A percentile compares a stretch with the other conserved stretches of the same genome.
These are phyloP conservation scores for Vannuccia rotundouncinata DNA, from an alignment of 2,888 invertebrate species.

Conservation along the genomic window DNA sequence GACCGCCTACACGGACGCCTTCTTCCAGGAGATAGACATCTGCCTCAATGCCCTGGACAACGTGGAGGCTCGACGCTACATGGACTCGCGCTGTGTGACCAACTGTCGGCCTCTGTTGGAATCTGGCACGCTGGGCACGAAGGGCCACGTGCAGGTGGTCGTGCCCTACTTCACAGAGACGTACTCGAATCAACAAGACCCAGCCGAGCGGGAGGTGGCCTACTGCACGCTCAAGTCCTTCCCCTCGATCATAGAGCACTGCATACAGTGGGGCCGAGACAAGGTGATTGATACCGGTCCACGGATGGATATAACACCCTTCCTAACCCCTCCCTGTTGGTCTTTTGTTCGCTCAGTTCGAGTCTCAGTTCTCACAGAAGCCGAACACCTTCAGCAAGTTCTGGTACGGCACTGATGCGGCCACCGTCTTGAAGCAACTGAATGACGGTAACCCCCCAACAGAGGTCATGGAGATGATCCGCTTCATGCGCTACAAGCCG, in stretches of 20 bases:
- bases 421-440: constrained; percentile 43
- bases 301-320: too few relatives aligned
- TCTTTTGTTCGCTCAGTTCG: too few relatives aligned
- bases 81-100: constrained; percentile 57
- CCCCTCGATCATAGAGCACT: constrained; percentile 57
- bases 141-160: constrained; percentile 56
- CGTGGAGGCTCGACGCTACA: constrained; percentile 55
- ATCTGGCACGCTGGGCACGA: constrained; percentile 57
- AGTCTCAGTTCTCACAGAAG: neutral
- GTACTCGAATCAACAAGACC: constrained; percentile 55
- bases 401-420: neutral
- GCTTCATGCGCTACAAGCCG: constrained; percentile 45
- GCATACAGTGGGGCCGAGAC: constrained; percentile 58
- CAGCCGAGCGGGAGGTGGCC: constrained; percentile 53
- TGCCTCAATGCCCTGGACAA: constrained; percentile 57
- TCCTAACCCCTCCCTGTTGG: too few relatives aligned
- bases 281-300: neutral
- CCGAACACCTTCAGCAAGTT: constrained; percentile 38
- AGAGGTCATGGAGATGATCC: constrained; percentile 47
- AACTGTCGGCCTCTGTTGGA: constrained; percentile 54
- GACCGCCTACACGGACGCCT: constrained; percentile 49
- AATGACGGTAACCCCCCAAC: constrained; percentile 46
- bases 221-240: constrained; percentile 58
- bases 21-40: constrained; percentile 50
- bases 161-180: constrained; percentile 57